Base-by-base conservation (phyloP, 2,888 invertebrate genomes). In the Tupiocoris notatus region DNA sequence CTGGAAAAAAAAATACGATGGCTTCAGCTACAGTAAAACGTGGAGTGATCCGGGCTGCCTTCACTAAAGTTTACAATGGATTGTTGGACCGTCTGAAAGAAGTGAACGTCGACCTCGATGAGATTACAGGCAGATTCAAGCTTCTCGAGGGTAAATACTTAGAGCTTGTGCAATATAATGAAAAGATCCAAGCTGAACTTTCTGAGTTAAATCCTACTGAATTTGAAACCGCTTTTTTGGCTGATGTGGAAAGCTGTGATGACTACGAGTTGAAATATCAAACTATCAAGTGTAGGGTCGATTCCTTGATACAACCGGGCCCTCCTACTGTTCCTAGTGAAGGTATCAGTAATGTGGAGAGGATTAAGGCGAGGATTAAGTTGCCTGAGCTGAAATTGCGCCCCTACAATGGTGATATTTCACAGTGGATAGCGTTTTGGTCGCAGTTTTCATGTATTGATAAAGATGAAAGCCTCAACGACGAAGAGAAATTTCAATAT, bases 391-490 rank as follows among this genome's bases (percentile, higher is more conserved):
- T 67, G 1, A 22, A 67, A 22, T 67, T 67, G 2, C 17, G n/a
- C 17, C 54, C n/a, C 9, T 67, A 21, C 21, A 21, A 22, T 56
- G 68, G 68, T 1, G 58, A 57, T 20, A 56, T 67, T 9, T 54
- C 56, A 1, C 17, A 39, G 7, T 67, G 68, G 68, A 67, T 67
- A 12, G 66, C 39, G 3, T 66, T 66, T 66, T 66, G 66, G 66
- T 7, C 66, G 6, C 66, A 66, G 39, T 66, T 66, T 66, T 66
- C 66, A 9, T 17, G 17, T n/a, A 18, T 66, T 7, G 12, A 66
- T 22, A 7, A 66, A 17, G 20, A 39, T 20, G 39, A 24, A 7
- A 9, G 7, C 3, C 20, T 66, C 6, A 3, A 7, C 6, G 39
- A 24, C 12, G 66, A 66, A n/a, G 18, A 39, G 39, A 66, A 66